Evolutionary conservation across 2,888 invertebrate species (phyloP).

Genomic region (Perizoma affinitatum): DNA sequence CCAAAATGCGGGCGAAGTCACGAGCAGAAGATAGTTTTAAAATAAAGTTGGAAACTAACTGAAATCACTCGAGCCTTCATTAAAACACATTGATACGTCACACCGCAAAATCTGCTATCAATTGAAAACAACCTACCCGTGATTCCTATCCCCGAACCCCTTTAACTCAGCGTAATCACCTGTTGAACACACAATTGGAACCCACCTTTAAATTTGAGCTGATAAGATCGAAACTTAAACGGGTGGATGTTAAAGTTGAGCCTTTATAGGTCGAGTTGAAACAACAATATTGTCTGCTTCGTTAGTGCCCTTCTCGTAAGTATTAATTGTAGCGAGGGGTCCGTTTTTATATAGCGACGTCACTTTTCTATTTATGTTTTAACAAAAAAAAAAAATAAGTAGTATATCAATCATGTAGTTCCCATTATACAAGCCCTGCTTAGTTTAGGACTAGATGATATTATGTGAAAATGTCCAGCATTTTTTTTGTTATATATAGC

Average conservation of each 20-base stretch:
- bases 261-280: constrained; percentile 41
- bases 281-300: constrained; percentile 61
- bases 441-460: too few species aligned
- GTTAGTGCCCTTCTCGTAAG: constrained; percentile 55
- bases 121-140: constrained; percentile 69
- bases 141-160: constrained; percentile 55
- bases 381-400: too few species aligned
- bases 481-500: too few species aligned
- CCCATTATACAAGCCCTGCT: too few species aligned
- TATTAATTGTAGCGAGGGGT: constrained; percentile 47
- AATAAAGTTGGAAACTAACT: constrained; percentile 23
- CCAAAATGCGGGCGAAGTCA: not conserved
- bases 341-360: too few species aligned
- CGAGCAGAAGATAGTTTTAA: not conserved
- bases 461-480: too few species aligned
- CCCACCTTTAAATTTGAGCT: constrained; percentile 15
- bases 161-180: constrained; percentile 43
- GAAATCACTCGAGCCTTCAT: constrained; percentile 25
- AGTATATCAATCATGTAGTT: too few species aligned
- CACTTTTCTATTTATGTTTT: too few species aligned
- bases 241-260: constrained; percentile 29
- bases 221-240: constrained; percentile 39
- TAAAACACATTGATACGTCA: constrained; percentile 49
- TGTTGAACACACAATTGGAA: constrained; percentile 36
- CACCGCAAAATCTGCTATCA: constrained; percentile 67